Evolutionary conservation across 2,888 invertebrate genomes (phyloP), one percentile per base, ranked within the genome.

Genomic region (Tricholauxania praeusta): DNA sequence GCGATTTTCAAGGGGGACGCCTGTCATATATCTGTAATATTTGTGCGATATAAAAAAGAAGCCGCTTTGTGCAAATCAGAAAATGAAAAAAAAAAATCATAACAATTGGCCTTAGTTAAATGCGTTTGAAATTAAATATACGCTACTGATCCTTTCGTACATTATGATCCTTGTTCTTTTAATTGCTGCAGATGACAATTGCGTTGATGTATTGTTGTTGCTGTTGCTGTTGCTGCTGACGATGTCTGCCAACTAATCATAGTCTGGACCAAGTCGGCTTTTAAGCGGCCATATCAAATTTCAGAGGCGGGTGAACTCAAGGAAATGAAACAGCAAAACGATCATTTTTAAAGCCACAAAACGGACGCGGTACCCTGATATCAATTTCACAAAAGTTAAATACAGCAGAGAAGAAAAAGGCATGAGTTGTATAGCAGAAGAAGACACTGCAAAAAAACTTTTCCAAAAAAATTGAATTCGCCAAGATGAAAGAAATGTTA

Each of bases 141-240:
- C 28, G 28, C 28, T 28, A 39, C 39, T 10, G 39, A 39, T 39
- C 39, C 39, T 39, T 39, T 10, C 39, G 65, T 59, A 69, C 72
- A 73, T 73, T 59, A 69, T 65, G 64, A 74, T 77, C 80, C 83
- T 84, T 82, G 82, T 82, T 81, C 82, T 84, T 84, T 82, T 82
- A 83, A 83, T 83, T 59, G 73, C 71, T 62, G 71, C 68, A 69
- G 68, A 55, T 59, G 70, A 70, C 10, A 28, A 28, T 39, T 39
- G 7, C 10, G 39, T 39, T 39, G 39, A 39, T 10, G 10, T 39
- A 39, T 39, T 53, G 71, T 48, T 66, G 57, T 22, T 49, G 70
- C 59, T 63, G 72, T 28, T 22, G 67, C 14, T 19, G 64, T n/a
- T n/a, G n/a, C n/a, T 2, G 28, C 28, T 28, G 4, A 39, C 10